phyloP scores from a whole-genome alignment of 1,140 invertebrate species.

The Charaxes varanes region DNA sequence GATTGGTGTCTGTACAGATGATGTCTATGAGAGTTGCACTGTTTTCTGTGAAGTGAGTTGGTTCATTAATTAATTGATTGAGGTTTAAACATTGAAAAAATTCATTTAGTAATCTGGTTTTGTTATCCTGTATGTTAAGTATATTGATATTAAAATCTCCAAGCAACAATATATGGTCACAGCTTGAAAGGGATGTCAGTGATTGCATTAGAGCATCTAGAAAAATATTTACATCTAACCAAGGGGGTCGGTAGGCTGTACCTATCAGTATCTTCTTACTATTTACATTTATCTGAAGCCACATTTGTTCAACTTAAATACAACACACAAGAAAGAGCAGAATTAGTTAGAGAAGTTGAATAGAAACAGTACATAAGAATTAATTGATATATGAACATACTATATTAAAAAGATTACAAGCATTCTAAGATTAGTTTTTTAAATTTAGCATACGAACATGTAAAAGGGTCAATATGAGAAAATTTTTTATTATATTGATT shows the following conservation, averaged over 20 bases:
- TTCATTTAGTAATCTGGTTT: not conserved
- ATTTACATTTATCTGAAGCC: too few relatives aligned
- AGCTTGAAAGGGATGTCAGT: too few relatives aligned
- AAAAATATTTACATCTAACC: constrained; percentile 1
- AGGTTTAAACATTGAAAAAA: not conserved
- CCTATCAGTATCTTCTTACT: not conserved
- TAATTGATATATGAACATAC: too few relatives aligned
- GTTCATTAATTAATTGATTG: not conserved
- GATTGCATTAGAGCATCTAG: not conserved
- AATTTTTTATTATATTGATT: too few relatives aligned
- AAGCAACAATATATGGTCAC: not conserved
- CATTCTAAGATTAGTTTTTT: too few relatives aligned
- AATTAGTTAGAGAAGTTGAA: too few relatives aligned
- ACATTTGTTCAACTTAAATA: not conserved
- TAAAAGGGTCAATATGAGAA: too few relatives aligned
- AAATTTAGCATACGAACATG: too few relatives aligned
- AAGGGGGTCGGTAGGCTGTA: constrained; percentile 6
- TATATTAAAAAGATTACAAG: too few relatives aligned
- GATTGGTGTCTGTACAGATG: constrained; percentile 1
- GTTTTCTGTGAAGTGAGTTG: constrained; percentile 8
- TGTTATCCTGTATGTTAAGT: not conserved
- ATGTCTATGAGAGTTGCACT: constrained; percentile 10
- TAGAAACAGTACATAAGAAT: too few relatives aligned
- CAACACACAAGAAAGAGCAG: too few relatives aligned
- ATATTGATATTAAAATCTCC: constrained; percentile 14